Evolutionary conservation across 1,140 invertebrate genomes (phyloP).

Genomic region (Trichoplusia ni): DNA sequence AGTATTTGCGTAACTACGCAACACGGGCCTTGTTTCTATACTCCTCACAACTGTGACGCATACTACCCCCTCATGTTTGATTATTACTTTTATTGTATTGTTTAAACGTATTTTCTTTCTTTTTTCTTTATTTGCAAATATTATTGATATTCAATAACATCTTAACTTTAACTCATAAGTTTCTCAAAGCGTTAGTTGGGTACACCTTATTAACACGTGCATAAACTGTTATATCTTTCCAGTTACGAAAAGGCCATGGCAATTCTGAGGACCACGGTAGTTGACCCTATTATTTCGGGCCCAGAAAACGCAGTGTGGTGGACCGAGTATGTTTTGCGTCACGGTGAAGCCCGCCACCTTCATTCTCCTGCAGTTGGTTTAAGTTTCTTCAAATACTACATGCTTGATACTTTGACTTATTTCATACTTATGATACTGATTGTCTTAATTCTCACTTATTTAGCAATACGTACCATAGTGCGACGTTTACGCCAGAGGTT

Average conservation of each 20-base stretch:
- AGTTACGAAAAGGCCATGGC: constrained; percentile 80
- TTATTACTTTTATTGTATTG: too few relatives aligned
- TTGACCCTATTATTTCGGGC: constrained; percentile 80
- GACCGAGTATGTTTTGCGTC: constrained; percentile 83
- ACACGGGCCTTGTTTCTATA: too few relatives aligned
- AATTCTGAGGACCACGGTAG: constrained; percentile 71
- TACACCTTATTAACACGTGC: too few relatives aligned
- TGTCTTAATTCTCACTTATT: constrained; percentile 38
- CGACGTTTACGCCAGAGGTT: constrained; percentile 48
- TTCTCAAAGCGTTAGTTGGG: too few relatives aligned
- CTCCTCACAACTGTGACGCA: too few relatives aligned
- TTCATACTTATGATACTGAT: constrained; percentile 43
- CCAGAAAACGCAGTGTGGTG: constrained; percentile 82
- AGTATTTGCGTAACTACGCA: too few relatives aligned
- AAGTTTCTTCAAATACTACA: constrained; percentile 55
- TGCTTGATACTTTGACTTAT: constrained; percentile 57
- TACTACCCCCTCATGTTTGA: too few relatives aligned
- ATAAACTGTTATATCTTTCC: constrained; percentile 23
- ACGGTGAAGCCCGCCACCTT: constrained; percentile 78
- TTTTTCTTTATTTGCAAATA: too few relatives aligned
- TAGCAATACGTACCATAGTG: constrained; percentile 47
- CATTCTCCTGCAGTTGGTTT: constrained; percentile 64
- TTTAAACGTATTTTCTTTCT: too few relatives aligned
- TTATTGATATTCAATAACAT: too few relatives aligned
- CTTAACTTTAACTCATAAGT: too few relatives aligned